phyloP scores from a whole-genome alignment of 1,140 invertebrate genomes.

The Chelonus insularis region DNA sequence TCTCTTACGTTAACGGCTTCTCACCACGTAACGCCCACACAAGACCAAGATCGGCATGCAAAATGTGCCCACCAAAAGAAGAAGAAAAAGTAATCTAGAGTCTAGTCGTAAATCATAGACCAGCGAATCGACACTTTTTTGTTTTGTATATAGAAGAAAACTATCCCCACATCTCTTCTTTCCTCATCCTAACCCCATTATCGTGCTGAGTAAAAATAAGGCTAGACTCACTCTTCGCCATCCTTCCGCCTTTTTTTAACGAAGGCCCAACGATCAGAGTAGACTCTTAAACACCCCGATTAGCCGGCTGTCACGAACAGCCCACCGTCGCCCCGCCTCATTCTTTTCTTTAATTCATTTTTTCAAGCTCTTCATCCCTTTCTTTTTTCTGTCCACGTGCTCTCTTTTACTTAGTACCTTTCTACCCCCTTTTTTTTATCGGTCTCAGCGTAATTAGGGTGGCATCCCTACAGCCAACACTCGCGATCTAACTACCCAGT shows the following conservation, averaged over 20 bases:
- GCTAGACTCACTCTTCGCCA: conserved; percentile 18
- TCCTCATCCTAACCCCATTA: conserved; percentile 38
- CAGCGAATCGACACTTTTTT: conserved; percentile 18
- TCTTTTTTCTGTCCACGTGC: conserved; percentile 6
- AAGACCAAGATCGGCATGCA: conserved; percentile 5
- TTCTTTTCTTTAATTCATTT: conserved; percentile 61
- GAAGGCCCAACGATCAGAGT: conserved; percentile 57
- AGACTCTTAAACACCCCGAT: conserved; percentile 60
- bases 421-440: not conserved
- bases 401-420: conserved; percentile 1
- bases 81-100: conserved; percentile 1
- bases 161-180: not conserved
- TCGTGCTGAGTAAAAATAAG: conserved; percentile 45
- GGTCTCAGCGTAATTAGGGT: conserved; percentile 16
- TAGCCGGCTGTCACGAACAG: conserved; percentile 60
- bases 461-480: conserved; percentile 18
- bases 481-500: not conserved
- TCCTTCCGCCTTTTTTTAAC: conserved; percentile 42
- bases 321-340: conserved; percentile 55
- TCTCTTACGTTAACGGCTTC: not conserved
- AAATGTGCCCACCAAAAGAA: not conserved
- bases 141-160: not conserved
- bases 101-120: conserved; percentile 38
- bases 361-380: conserved; percentile 35
- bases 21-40: conserved; percentile 11